Evolutionary conservation across 2,113 vertebrate species (phyloP).

Genomic region (Phyllostomus discolor): DNA sequence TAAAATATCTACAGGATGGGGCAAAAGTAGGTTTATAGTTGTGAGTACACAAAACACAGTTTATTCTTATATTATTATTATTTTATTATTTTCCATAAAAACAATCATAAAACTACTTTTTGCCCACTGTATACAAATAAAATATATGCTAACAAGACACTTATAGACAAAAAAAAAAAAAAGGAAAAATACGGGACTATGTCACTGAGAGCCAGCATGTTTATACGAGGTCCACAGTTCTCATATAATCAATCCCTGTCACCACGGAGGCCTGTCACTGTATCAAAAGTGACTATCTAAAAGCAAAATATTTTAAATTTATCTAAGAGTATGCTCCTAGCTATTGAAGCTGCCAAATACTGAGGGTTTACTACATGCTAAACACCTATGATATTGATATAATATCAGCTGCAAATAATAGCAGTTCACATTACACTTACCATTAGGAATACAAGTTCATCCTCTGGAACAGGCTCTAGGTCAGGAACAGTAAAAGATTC

Average conservation of each 20-base stretch:
- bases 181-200: not conserved
- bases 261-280: not conserved
- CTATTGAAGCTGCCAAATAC: not conserved
- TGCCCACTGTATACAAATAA: not conserved
- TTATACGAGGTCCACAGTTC: not conserved
- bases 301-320: not conserved
- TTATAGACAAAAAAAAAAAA: not conserved
- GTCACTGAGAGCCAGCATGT: not conserved
- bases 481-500: conserved; percentile 94
- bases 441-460: conserved; percentile 93
- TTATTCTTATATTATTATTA: not conserved
- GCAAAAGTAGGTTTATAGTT: not conserved
- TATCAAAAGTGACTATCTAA: not conserved
- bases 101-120: not conserved
- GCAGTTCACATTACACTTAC: conserved; percentile 74
- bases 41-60: not conserved
- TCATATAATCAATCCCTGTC: not conserved
- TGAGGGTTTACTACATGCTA: not conserved
- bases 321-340: not conserved
- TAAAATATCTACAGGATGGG: not conserved
- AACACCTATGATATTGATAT: not conserved
- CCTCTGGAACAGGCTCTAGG: conserved; percentile 93
- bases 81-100: not conserved
- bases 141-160: not conserved
- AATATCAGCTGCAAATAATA: not conserved